A percentile compares a stretch with the other conserved stretches of the same genome.
Evolutionary conservation across 2,797 vertebrate species (phyloP).

Genomic region (Phrynocephalus vlangalii): DNA sequence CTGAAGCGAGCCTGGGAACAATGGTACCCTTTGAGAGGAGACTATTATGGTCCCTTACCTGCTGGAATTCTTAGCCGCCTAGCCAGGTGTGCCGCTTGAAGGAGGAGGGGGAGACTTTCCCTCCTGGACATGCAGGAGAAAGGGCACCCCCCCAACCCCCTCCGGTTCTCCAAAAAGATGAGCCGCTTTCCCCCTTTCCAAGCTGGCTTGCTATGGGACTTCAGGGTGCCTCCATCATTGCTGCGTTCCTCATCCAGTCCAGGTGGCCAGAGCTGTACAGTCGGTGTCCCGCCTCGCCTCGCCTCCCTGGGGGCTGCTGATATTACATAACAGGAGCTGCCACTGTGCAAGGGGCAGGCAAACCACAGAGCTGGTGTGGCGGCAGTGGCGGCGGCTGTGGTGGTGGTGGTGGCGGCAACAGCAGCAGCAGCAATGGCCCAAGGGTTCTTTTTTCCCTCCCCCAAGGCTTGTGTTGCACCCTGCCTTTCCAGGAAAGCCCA

Average conservation of each 20-base stretch:
- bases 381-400: neutral
- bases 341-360: constrained; percentile 41
- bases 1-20: constrained; percentile 15
- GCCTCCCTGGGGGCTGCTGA: constrained; percentile 37
- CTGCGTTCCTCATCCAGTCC: constrained; percentile 1
- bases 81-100: constrained; percentile 30
- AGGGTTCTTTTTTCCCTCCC: constrained; percentile 21
- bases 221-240: constrained; percentile 36
- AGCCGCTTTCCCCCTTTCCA: neutral
- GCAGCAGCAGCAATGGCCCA: neutral
- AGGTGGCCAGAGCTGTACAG: constrained; percentile 24
- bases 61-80: constrained; percentile 35
- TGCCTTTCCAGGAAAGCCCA: constrained; percentile 38
- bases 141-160: neutral
- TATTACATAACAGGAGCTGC: constrained; percentile 50
- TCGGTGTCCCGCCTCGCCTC: constrained; percentile 1
- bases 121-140: constrained; percentile 7
- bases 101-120: neutral
- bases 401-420: neutral
- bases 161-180: neutral
- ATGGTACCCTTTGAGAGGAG: constrained; percentile 13
- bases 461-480: neutral
- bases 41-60: constrained; percentile 39
- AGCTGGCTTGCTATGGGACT: neutral
- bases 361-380: constrained; percentile 13